A percentile compares a stretch with the other conserved stretches of the same genome.
phyloP scores from a whole-genome alignment of 2,113 vertebrate species.

The Oenanthe oenanthe region DNA sequence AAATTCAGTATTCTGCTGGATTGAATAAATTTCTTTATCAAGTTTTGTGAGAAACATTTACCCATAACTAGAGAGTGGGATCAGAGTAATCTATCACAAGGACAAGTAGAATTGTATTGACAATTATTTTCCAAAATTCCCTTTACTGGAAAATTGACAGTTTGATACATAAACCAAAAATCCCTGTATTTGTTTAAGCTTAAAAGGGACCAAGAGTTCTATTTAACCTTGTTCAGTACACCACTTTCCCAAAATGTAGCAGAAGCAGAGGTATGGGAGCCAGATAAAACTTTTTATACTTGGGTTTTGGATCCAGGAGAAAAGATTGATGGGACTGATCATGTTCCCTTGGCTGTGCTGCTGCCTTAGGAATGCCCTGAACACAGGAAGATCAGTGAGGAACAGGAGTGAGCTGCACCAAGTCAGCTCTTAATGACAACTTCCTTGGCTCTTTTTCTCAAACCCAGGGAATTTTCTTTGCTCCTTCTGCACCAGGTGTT shows the following conservation, averaged over 20 bases:
- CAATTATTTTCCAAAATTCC: neutral
- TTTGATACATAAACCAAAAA: neutral
- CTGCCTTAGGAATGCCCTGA: neutral
- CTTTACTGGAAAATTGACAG: neutral
- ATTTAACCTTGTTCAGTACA: neutral
- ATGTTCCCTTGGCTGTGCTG: neutral
- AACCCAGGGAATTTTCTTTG: neutral
- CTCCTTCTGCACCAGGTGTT: neutral
- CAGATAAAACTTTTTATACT: neutral
- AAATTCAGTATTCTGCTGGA: neutral
- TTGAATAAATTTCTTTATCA: constrained; percentile 8
- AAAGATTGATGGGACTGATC: constrained; percentile 1
- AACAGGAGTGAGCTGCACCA: neutral
- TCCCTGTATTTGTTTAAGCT: neutral
- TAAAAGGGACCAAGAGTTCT: neutral
- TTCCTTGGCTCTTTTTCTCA: neutral
- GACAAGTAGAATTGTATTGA: neutral
- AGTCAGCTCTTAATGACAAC: neutral
- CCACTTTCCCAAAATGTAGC: neutral
- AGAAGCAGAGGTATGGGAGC: neutral
- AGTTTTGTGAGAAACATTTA: neutral
- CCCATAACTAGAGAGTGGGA: neutral
- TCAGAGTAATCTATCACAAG: neutral
- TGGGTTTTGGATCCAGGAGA: neutral
- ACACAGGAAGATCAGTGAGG: neutral